Evolutionary conservation across 2,888 invertebrate species (phyloP).

Genomic region (Limnephilus rhombicus): DNA sequence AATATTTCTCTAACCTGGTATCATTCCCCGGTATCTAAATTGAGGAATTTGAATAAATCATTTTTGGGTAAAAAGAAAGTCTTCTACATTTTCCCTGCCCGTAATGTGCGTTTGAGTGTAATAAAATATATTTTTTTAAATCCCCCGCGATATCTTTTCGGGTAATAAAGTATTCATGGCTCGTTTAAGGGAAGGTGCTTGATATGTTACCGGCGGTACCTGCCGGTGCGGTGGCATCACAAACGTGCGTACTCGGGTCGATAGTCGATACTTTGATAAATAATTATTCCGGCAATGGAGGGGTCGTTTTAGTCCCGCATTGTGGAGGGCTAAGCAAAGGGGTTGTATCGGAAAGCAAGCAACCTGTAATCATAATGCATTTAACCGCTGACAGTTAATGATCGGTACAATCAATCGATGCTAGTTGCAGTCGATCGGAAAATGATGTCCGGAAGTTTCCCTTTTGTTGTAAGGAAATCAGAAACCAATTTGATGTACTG

Average conservation of each 20-base stretch:
- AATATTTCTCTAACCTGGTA: neutral
- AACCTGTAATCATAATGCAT: neutral
- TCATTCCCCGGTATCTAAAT: slow-evolving; percentile 27
- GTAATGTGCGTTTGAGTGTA: slow-evolving; percentile 14
- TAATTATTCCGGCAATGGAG: slow-evolving; percentile 2
- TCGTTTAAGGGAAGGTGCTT: neutral
- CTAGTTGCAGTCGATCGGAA: neutral
- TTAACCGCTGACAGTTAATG: neutral
- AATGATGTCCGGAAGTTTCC: neutral
- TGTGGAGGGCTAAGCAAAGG: neutral
- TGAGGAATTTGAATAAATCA: slow-evolving; percentile 25
- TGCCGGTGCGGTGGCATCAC: neutral
- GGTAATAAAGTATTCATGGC: slow-evolving; percentile 23
- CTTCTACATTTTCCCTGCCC: slow-evolving; percentile 7
- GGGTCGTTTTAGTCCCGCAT: neutral
- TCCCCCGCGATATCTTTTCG: slow-evolving; percentile 14
- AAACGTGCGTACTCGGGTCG: neutral
- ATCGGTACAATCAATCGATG: neutral
- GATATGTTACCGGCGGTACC: slow-evolving; percentile 2
- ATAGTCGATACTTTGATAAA: neutral
- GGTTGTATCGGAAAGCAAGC: neutral
- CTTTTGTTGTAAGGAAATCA: neutral
- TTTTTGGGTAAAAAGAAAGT: slow-evolving; percentile 4
- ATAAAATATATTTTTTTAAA: slow-evolving; percentile 9
- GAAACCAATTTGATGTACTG: neutral